Evolutionary conservation across 2,888 invertebrate species (phyloP), one percentile per base, ranked within the genome.

Genomic region (Lordiphosa andalusiaca): DNA sequence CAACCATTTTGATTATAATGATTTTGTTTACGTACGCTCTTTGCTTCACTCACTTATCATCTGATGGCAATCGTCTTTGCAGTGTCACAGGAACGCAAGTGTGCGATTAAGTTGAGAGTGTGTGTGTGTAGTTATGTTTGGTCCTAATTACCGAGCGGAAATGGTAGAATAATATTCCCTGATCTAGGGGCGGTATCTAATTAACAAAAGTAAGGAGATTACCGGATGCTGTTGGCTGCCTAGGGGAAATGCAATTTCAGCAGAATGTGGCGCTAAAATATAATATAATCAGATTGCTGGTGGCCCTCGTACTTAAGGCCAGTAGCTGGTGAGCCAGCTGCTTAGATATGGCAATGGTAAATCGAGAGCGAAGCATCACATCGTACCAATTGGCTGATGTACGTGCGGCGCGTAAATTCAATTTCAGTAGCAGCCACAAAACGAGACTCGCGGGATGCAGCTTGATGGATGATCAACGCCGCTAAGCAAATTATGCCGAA

Each of bases 371-470:
- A 66, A 52, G 52, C 55, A 80, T 85, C 30, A 30, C 30, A 30
- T 30, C 30, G 82, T 76, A 85, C 71, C 89, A 86, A 89, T 88
- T 89, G 88, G 76, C 77, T 51, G 87, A 72, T 53, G 88, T 88
- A 88, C 88, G 88, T 88, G 88, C 86, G 73, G 71, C 78, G 77
- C 81, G 87, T 84, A 86, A 89, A 89, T 89, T 89, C 84, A 81
- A 81, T 81, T 81, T 81, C 80, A 84, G 72, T 86, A 86, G 83
- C 84, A 61, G 73, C 64, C 67, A 61, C 65, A 68, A 71, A 68
- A 64, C 47, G 46, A 75, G 54, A 53, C 36, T 50, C 55, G 23
- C n/a, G 16, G 12, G 13, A 42, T 33, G 51, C 38, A 53, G 25
- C 42, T n/a, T 58, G 73, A 75, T 75, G 66, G 56, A 77, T 65